phyloP scores from a whole-genome alignment of 2,113 vertebrate genomes.

The Hassar affinis region DNA sequence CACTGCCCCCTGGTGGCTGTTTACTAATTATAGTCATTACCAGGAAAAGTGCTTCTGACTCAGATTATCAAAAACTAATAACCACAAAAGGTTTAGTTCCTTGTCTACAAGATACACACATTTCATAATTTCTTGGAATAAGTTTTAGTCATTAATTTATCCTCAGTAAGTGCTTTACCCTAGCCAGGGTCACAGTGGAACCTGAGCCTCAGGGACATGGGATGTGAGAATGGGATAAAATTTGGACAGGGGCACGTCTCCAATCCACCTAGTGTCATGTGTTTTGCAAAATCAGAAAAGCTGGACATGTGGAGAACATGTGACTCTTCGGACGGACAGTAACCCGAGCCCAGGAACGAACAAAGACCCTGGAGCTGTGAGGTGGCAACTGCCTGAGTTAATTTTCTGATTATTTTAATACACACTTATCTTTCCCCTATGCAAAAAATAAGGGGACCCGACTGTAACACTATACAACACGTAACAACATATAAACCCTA shows the following conservation, averaged over 20 bases:
- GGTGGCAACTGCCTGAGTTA: neutral
- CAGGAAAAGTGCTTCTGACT: neutral
- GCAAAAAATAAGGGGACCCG: neutral
- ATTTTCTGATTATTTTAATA: neutral
- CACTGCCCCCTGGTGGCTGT: conserved; percentile 41
- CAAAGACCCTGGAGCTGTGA: neutral
- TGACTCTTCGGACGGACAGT: neutral
- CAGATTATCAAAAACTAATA: neutral
- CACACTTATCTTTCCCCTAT: neutral
- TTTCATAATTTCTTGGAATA: neutral
- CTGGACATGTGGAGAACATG: neutral
- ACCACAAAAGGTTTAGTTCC: neutral
- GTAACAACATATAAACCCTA: neutral
- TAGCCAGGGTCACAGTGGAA: neutral
- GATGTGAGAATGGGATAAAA: neutral
- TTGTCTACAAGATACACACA: neutral
- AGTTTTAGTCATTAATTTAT: neutral
- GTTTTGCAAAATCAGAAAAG: no score
- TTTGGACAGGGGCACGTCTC: neutral
- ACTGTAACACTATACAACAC: neutral
- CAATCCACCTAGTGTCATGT: neutral
- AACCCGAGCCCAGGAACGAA: neutral
- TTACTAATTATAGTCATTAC: neutral
- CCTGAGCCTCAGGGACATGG: neutral
- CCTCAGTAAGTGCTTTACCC: neutral